Evolutionary conservation across 2,113 vertebrate genomes (phyloP), one percentile per base, ranked within the genome.

Genomic region (Isichthys henryi): DNA sequence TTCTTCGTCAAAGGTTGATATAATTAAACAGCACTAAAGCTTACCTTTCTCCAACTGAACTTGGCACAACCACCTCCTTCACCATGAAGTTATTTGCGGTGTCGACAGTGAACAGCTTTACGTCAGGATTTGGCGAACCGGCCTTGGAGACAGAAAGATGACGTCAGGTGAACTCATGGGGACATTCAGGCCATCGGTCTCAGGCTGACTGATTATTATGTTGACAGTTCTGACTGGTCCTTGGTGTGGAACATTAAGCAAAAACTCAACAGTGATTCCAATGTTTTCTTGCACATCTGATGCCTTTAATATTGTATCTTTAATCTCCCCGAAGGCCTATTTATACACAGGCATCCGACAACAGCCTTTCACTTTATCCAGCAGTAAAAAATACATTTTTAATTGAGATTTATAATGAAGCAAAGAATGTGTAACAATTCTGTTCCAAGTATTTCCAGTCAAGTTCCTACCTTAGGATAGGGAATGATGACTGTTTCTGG

Each of bases 391-490:
- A n/a, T 3, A 66, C 23, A 11, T n/a, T 66, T 77, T 77, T 39
- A 39, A 77, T 6, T 35, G 15, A 35, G 31, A 35, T 39, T 39
- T 19, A 77, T 77, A 84, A 39, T 77, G 31, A 77, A 82, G 9
- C 39, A 13, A 10, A n/a, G 80, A n/a, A 11, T 84, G 21, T 0
- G 45, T 9, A 48, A 23, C 21, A 85, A 46, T n/a, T 50, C 27
- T 6, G 21, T 85, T 48, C 15, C 27, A 5, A 88, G 13, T 88
- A 62, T 62, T 35, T 58, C 19, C 53, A 62, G 5, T 27, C 10
- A 53, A n/a, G 15, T 19, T 50, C 90, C 84, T 95, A 99, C 98
- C 97, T 99, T 99, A 89, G 98, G 98, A 87, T 99, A 99, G 0
- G 98, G 97, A 85, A 99, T 97, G 88, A 90, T 93, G 88, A 99